Percentiles rank a stretch among this genome's conserved stretches.
Evolutionary conservation across 1,140 invertebrate genomes (phyloP).

Genomic region (Branchinecta lynchi): DNA sequence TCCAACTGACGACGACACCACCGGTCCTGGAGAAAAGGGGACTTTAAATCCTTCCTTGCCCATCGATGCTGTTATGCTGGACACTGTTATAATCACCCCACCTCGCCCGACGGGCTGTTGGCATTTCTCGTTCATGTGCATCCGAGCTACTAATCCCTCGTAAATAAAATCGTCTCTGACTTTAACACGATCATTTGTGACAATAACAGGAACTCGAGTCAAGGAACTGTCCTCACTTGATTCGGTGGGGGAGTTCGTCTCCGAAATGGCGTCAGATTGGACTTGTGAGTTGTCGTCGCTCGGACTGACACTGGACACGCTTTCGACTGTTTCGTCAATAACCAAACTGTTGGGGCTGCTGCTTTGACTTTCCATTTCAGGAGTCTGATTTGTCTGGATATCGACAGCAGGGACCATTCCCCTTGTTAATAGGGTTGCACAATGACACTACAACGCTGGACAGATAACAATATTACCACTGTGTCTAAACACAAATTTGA

Average conservation of each 20-base stretch:
- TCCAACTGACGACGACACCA: neutral
- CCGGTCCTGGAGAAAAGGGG: neutral
- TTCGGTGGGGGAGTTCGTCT: too few relatives aligned
- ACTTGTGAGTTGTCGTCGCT: too few relatives aligned
- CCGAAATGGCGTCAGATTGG: too few relatives aligned
- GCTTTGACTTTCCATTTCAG: neutral
- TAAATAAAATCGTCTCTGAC: neutral
- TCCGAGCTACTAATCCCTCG: neutral
- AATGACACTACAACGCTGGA: too few relatives aligned
- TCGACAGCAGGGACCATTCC: neutral
- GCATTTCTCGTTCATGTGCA: neutral
- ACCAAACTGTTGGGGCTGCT: neutral
- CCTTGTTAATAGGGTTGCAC: neutral
- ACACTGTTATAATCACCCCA: neutral
- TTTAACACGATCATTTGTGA: neutral
- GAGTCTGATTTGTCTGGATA: neutral
- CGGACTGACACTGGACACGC: too few relatives aligned
- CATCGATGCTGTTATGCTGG: constrained; percentile 2
- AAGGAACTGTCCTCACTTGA: too few relatives aligned
- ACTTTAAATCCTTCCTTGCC: constrained; percentile 9
- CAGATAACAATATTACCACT: too few relatives aligned
- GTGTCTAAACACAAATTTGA: too few relatives aligned
- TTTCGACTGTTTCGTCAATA: neutral
- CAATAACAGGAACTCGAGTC: neutral
- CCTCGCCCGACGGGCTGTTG: neutral